These are phyloP conservation scores for Thumatha senex DNA, from an alignment of 2,888 invertebrate species.

Conservation along the genomic window DNA sequence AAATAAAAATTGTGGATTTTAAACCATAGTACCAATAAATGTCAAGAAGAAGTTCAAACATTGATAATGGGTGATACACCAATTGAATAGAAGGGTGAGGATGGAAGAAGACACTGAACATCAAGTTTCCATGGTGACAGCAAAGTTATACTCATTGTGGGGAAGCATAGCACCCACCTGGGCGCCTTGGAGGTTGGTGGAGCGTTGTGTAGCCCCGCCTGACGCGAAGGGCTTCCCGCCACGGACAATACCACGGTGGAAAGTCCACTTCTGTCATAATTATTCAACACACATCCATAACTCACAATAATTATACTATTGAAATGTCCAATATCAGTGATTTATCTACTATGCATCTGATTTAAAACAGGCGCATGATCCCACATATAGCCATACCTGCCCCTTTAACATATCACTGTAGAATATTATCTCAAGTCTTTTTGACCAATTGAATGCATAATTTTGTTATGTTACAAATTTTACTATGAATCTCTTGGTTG, in stretches of 20 bases:
- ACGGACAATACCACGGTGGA: conserved; percentile 91
- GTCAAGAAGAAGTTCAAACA: conserved; percentile 39
- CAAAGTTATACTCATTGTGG: conserved; percentile 45
- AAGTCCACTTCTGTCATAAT: conserved; percentile 89
- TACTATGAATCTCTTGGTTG: too few species aligned
- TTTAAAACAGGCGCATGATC: conserved; percentile 14
- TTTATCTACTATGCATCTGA: conserved; percentile 12
- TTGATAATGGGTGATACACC: conserved; percentile 41
- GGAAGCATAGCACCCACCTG: conserved; percentile 80
- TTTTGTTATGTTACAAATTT: too few species aligned
- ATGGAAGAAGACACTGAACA: conserved; percentile 65
- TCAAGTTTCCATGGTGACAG: conserved; percentile 49
- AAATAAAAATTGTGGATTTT: conserved; percentile 28
- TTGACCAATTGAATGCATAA: too few species aligned
- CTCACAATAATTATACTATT: conserved; percentile 35
- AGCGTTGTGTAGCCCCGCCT: conserved; percentile 72
- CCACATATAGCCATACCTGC: conserved; percentile 14
- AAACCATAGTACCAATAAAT: conserved; percentile 36
- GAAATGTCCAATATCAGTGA: conserved; percentile 26
- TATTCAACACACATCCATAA: conserved; percentile 62
- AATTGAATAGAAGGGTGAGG: conserved; percentile 42
- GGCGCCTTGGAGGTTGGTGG: conserved; percentile 72
- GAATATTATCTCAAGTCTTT: too few species aligned
- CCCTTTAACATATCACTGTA: neutral
- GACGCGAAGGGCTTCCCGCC: conserved; percentile 85